These are phyloP conservation scores for Molossus alvarezi DNA, from an alignment of 2,797 vertebrate genomes.

Conservation along the genomic window DNA sequence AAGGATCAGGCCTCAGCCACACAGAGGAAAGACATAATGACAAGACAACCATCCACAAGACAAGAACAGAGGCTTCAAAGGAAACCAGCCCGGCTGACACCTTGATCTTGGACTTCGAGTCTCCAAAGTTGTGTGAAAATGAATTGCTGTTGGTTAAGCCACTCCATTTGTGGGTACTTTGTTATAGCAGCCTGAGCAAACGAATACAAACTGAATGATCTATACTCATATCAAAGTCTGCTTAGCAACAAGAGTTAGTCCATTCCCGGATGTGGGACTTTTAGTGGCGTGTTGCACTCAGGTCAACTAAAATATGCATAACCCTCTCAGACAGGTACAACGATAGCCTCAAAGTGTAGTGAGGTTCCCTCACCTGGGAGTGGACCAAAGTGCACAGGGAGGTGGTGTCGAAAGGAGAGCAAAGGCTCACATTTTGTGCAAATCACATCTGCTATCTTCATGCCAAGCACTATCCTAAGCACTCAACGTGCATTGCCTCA, in stretches of 20 bases:
- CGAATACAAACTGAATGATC: background rate
- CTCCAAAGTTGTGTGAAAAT: too few relatives aligned
- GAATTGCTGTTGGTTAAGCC: too few relatives aligned
- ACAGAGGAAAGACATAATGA: too few relatives aligned
- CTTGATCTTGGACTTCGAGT: too few relatives aligned
- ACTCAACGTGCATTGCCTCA: background rate
- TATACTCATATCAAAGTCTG: background rate
- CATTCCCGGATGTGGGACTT: background rate
- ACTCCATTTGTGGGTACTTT: too few relatives aligned
- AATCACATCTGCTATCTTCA: background rate
- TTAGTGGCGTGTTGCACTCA: background rate
- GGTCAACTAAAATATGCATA: background rate
- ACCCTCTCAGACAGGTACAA: background rate
- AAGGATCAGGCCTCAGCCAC: background rate
- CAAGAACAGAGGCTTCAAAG: background rate
- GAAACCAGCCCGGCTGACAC: background rate
- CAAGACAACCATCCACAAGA: background rate
- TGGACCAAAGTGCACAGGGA: background rate
- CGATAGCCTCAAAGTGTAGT: background rate
- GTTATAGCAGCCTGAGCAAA: too few relatives aligned
- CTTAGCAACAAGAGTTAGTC: background rate
- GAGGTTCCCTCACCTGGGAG: background rate
- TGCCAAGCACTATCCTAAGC: too few relatives aligned
- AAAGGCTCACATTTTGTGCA: background rate
- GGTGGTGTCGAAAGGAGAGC: background rate